Evolutionary conservation across 2,797 vertebrate species (phyloP), one percentile per base, ranked within the genome.

Genomic region (Peromyscus aztecus): DNA sequence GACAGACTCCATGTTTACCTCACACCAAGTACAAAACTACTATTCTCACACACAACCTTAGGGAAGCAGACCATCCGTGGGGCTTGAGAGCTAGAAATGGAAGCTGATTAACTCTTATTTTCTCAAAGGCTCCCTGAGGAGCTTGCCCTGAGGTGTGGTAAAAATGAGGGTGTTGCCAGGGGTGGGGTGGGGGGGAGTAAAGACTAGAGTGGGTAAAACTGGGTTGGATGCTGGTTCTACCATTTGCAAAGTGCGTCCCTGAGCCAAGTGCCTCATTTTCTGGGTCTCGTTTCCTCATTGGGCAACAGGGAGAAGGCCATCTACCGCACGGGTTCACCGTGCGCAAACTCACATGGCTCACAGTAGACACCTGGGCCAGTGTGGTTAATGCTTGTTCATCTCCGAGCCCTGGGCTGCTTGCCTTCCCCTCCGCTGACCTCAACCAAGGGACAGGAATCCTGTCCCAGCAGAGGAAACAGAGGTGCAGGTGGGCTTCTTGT

Each of bases 241-340:
- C 21, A 31, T 31, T 82, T 81, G 59, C 46, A 37, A 73, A 91
- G 27, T 19, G 24, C 46, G 89, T 83, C 78, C 31, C 34, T 31
- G 55, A 31, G 12, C 49, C 14, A 17, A 16, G 21, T 37, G 69
- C 21, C 80, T 94, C 69, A 31, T 82, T 75, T 84, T 49, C 46
- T 71, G 63, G 69, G 92, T 86, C 89, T 94, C 59, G 90, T 94
- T 88, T 94, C 81, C 85, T 92, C 55, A 7, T 71, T 63, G 11
- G n/a, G 52, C 43, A 75, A 52, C 3, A 75, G 77, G 57, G 67
- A 67, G 55, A 81, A 85, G 85, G 24, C 12, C 21, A 3, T 29
- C 81, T 85, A 49, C 17, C 43, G 90, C 65, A 10, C 0, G 2
- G 27, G 43, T 17, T 67, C 19, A 31, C 49, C n/a, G 7, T 52